A percentile compares a stretch with the other conserved stretches of the same genome.
These are phyloP conservation scores for Rhea pennata DNA, from an alignment of 2,113 vertebrate genomes.

Conservation along the genomic window DNA sequence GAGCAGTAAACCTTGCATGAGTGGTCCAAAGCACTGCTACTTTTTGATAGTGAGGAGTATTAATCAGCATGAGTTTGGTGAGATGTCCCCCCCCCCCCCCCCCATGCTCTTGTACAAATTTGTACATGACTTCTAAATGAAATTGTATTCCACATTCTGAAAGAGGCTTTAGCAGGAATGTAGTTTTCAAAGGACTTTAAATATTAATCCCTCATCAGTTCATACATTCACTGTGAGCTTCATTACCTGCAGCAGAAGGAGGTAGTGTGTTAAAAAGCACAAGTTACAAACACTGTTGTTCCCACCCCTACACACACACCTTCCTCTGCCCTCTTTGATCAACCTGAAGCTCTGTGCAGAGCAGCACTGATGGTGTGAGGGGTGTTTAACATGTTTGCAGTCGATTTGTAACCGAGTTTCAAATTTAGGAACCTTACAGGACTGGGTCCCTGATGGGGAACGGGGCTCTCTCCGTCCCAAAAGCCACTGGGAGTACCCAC, in stretches of 20 bases:
- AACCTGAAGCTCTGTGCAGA: neutral
- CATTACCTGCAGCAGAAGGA: neutral
- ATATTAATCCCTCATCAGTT: neutral
- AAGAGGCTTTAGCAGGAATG: neutral
- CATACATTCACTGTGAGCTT: neutral
- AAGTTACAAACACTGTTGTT: neutral
- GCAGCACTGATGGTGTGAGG: neutral
- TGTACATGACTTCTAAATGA: neutral
- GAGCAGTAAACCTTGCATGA: neutral
- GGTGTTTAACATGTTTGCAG: neutral
- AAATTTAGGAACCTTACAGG: neutral
- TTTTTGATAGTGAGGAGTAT: neutral
- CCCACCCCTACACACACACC: fast-evolving
- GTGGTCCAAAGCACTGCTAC: neutral
- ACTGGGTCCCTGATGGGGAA: neutral
- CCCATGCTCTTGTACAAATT: neutral
- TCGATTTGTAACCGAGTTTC: neutral
- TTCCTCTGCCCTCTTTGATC: neutral
- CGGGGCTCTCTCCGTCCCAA: neutral
- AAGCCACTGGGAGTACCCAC: fast-evolving
- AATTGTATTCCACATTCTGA: neutral
- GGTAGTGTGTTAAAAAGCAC: neutral
- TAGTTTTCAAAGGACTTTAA: neutral
- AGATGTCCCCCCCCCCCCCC: no score
- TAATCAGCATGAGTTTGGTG: neutral